Evolutionary conservation across 2,797 vertebrate genomes (phyloP), one percentile per base, ranked within the genome.

Genomic region (Gastrophryne carolinensis): DNA sequence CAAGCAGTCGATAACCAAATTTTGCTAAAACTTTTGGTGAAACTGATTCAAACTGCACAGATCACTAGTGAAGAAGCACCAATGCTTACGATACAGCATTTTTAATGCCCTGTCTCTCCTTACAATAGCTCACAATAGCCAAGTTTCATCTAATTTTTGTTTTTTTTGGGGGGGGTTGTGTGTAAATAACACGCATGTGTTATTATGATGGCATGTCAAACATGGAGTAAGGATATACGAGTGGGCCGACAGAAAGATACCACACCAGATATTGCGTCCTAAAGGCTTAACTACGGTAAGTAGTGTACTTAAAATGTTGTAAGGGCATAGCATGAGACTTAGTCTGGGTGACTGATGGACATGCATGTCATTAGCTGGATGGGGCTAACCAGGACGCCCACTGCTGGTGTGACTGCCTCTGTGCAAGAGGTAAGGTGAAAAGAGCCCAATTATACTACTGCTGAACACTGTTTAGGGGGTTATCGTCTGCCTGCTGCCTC

Each of bases 401-500:
- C 67, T 58, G 35, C 26, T 63, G 50, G 54, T 77, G 57, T 29
- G 49, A 17, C 74, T 62, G 41, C 29, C 37, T 66, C 58, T 27
- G 70, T 71, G 50, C 57, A 62, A 77, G 57, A 69, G 34, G 49
- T 50, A 70, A 70, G 29, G 66, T 70, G 57, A 63, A 67, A 64
- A 44, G 35, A 64, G 58, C 47, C 66, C 66, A 77, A 77, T 77
- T 64, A 77, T 77, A 64, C 58, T 58, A 61, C 65, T 32, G 74
- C 58, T 56, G 66, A 70, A 70, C 57, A 64, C 49, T 75, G 47
- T 75, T 75, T 75, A 75, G 24, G 34, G 52, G 34, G 56, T 76
- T 76, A 54, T 70, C 57, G 63, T 76, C 56, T 47, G 57, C 34
- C 65, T 32, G 57, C 73, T 70, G 65, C 57, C 73, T 76, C 34